Evolutionary conservation across 2,113 vertebrate genomes (phyloP), one percentile per base, ranked within the genome.

Genomic region (Neolamprologus ventralis): DNA sequence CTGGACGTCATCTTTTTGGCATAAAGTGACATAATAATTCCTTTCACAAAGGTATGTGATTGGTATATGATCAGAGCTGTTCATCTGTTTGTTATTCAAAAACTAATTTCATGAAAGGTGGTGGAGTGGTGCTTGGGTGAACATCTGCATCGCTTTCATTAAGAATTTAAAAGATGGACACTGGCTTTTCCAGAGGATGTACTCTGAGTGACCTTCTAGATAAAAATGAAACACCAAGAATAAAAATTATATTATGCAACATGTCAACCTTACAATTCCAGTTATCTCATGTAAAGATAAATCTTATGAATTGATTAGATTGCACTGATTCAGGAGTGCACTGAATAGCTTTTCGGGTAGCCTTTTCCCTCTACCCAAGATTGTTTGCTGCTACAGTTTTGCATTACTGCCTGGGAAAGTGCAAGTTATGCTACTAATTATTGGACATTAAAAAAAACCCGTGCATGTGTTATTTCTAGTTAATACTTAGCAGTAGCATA

Each of bases 391-490:
- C 21, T 68, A 40, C 35, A 21, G 35, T 42, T 71, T 40, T 2
- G n/a, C 65, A 71, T 6, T 71, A 40, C 7, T 68, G 33, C 60
- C 33, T 37, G 63, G 63, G 4, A 68, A 37, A 42, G 35, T 1
- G 2, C 35, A 42, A 16, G 1, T 17, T 26, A 26, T 16, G n/a
- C 5, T 26, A 45, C 68, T 45, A 45, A 45, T 73, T 73, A 73
- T 73, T 16, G 0, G 21, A 1, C 14, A 9, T 42, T 16, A 4
- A 40, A 40, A 68, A 11, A 54, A 2, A 16, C 7, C 1, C 0
- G 2, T 2, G 3, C n/a, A 71, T 10, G 8, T 45, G 7, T 73
- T 17, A 73, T 45, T 45, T 13, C 11, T 45, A 23, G 21, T 45
- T 73, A 45, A 73, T 73, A 26, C 40, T 42, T 14, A 33, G 28